Base-by-base conservation (phyloP, 2,888 invertebrate species). In the Himalopsyche kuldschensis region DNA sequence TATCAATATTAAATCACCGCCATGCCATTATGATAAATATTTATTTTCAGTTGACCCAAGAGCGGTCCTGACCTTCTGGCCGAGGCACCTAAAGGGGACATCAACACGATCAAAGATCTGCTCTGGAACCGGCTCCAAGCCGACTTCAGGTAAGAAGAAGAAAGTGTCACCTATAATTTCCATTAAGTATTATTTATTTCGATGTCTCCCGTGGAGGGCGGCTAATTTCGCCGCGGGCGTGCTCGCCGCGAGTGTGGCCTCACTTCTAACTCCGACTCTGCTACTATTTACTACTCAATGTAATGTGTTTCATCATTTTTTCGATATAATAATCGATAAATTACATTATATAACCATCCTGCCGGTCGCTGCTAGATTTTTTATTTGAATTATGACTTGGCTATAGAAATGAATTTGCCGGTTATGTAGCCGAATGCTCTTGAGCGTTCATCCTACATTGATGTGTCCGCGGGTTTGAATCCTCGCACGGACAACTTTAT, bases 161-260 rank as follows among this genome's bases (percentile, higher is more conserved):
- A 32, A 31, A 75, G 31, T 80, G 83, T 83, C 83, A 79, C 83
- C 83, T 80, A 83, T 83, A 83, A 83, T 80, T 80, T 83, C 47
- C 79, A 75, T 79, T 83, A 83, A 83, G 83, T 80, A 83, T 83
- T 83, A 83, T 83, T 83, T 83, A 83, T 83, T 78, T 55, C 79
- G 69, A 76, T 75, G 75, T 30, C 69, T 76, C 20, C 83, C 27
- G 76, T 48, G 79, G 83, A 79, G 75, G 78, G 76, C 48, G 35
- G 80, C 69, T 35, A 35, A 63, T 48, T 69, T 55, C 30, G 80
- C 35, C n/a, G 41, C 63, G 69, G 55, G 47, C 46, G 81, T 20
- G 32, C 81, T 24, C 46, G 41, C 24, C 76, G 81, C 24, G 69
- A 69, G 81, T 55, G 55, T n/a, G 55, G 55, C 55, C 55, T 55